phyloP scores from a whole-genome alignment of 2,888 invertebrate species.

The Pristionchus japonicus region DNA sequence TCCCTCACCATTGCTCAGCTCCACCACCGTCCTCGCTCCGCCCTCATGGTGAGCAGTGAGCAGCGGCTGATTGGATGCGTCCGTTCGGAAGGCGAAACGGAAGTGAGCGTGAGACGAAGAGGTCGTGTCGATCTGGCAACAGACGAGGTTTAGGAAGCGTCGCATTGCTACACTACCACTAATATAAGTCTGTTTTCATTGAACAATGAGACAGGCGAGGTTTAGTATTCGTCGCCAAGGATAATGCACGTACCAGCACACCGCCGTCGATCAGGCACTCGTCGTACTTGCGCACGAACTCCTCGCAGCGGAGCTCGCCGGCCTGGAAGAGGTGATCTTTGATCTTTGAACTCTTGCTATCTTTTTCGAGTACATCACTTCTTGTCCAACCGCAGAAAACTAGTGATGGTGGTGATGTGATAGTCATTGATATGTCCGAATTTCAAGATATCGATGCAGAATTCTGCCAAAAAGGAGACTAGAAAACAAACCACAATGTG shows the following conservation, averaged over 20 bases:
- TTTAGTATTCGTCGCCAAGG: not conserved
- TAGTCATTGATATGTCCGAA: too few species aligned
- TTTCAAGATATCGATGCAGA: too few species aligned
- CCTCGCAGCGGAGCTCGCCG: conserved; percentile 38
- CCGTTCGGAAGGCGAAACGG: conserved; percentile 47
- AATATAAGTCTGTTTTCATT: not conserved
- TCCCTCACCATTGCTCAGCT: conserved; percentile 15
- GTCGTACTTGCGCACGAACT: conserved; percentile 39
- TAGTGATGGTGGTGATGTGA: too few species aligned
- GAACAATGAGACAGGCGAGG: not conserved
- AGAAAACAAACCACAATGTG: not conserved
- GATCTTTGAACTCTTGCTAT: not conserved
- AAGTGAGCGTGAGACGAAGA: conserved; percentile 15
- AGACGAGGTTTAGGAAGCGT: not conserved
- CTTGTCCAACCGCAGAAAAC: not conserved
- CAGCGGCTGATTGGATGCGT: conserved; percentile 38
- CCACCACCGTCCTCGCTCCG: conserved; percentile 4
- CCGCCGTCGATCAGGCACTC: conserved; percentile 46
- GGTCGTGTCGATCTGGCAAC: conserved; percentile 13
- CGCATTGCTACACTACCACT: not conserved
- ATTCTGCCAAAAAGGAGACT: not conserved
- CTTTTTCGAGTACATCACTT: too few species aligned
- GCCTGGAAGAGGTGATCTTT: conserved; percentile 11
- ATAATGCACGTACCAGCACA: conserved; percentile 38
- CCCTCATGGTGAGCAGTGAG: conserved; percentile 20